phyloP scores from a whole-genome alignment of 1,140 invertebrate species.

The Platorchestia sp. region DNA sequence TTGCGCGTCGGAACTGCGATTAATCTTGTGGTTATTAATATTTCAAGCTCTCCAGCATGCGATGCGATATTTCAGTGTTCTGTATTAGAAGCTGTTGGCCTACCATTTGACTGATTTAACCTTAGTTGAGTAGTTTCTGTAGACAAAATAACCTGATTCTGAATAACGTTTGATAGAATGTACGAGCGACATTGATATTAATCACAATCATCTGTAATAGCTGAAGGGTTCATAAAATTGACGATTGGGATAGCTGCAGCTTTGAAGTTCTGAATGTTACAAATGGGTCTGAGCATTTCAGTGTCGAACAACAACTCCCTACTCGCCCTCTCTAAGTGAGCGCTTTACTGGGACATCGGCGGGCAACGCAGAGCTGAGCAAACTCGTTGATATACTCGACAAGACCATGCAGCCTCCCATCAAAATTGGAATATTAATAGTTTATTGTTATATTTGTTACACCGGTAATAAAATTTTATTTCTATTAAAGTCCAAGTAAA shows the following conservation, averaged over 20 bases:
- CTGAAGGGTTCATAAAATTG: not conserved
- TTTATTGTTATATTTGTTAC: too few species aligned
- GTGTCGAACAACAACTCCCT: not conserved
- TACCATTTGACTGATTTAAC: not conserved
- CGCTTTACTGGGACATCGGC: not conserved
- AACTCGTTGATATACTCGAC: too few species aligned
- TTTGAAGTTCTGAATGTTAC: not conserved
- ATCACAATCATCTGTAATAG: not conserved
- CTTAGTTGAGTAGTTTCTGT: not conserved
- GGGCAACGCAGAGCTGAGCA: not conserved
- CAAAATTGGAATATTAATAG: too few species aligned
- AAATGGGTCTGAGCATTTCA: not conserved
- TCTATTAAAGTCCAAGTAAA: not conserved
- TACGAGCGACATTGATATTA: not conserved
- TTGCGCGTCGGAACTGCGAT: not conserved
- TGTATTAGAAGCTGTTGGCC: not conserved
- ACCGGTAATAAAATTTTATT: not conserved
- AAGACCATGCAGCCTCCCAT: too few species aligned
- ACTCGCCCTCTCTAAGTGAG: not conserved
- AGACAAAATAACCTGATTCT: not conserved
- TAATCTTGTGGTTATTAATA: not conserved
- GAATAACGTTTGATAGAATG: not conserved
- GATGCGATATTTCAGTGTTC: not conserved
- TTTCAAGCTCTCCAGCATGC: not conserved
- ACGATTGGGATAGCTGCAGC: not conserved